Base-by-base conservation (phyloP, 2,113 vertebrate genomes). In the Toxostoma redivivum region DNA sequence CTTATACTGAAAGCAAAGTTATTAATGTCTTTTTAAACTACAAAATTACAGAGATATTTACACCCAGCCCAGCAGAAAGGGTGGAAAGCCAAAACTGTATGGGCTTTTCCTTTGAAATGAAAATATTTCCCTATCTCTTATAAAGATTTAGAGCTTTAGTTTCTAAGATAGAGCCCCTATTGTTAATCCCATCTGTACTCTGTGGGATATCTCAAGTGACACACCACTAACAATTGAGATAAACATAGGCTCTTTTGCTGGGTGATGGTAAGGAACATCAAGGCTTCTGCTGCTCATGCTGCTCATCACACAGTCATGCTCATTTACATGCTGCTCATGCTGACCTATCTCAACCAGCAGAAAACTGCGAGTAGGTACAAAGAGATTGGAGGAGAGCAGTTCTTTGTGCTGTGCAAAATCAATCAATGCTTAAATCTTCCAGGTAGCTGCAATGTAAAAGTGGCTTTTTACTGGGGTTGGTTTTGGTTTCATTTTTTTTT, bases 181-280 rank as follows among this genome's bases (percentile, higher is more conserved):
- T 94, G 93, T 88, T 96, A 90, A 92, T 94, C 72, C 86, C 76
- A 81, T 96, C 82, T 96, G 65, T 84, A 45, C 67, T 93, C 94
- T 69, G 65, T 94, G 86, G 88, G 76, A 88, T 84, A 86, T 70
- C 74, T 96, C 51, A 71, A 73, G 67, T 94, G 93, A 88, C 82
- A 92, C 57, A 70, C 40, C 69, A 81, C 56, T 83, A 69, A 84
- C 60, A 64, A 90, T 62, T 81, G 85, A 83, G 90, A 79, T 95
- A 96, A 96, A 95, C 95, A 94, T 73, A 94, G 87, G 19, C 62
- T 86, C 53, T 92, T 91, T 54, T 70, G 53, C 81, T 73, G 86
- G 80, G 73, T 2, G 38, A 70, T 10, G 2, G 33, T 76, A 37
- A 73, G 51, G 48, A 93, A 60, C 78, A 83, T 53, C 20, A 71